phyloP scores from a whole-genome alignment of 2,113 vertebrate genomes.

The Leptocoma aspasia region DNA sequence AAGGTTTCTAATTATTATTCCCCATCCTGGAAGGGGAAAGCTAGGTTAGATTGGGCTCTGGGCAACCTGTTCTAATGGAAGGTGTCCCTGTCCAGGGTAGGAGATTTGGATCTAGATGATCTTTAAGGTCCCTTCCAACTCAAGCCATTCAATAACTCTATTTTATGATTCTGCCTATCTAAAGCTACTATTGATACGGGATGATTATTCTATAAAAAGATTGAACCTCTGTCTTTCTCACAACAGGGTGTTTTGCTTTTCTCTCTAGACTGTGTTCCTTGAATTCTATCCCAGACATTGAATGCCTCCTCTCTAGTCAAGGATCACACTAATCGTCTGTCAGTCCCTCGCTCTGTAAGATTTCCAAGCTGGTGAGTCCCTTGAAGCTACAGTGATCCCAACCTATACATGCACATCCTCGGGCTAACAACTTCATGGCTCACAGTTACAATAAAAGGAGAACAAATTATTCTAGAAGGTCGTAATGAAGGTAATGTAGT shows the following conservation, averaged over 20 bases:
- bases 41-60: neutral
- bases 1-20: neutral
- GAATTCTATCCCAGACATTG: neutral
- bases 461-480: neutral
- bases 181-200: neutral
- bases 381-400: neutral
- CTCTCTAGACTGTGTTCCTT: neutral
- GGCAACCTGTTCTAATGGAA: neutral
- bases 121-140: neutral
- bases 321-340: neutral
- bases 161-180: neutral
- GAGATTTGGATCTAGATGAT: neutral
- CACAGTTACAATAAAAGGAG: neutral
- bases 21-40: neutral
- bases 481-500: neutral
- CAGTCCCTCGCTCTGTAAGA: neutral
- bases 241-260: neutral
- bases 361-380: neutral
- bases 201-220: neutral
- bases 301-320: neutral
- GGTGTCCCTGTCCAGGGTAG: rapidly evolving
- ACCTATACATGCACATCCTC: neutral
- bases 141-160: neutral
- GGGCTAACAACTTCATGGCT: neutral
- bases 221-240: neutral